Percentiles rank a stretch among this genome's conserved stretches.
These are phyloP conservation scores for Pogona vitticeps DNA, from an alignment of 2,113 vertebrate species.

Conservation along the genomic window DNA sequence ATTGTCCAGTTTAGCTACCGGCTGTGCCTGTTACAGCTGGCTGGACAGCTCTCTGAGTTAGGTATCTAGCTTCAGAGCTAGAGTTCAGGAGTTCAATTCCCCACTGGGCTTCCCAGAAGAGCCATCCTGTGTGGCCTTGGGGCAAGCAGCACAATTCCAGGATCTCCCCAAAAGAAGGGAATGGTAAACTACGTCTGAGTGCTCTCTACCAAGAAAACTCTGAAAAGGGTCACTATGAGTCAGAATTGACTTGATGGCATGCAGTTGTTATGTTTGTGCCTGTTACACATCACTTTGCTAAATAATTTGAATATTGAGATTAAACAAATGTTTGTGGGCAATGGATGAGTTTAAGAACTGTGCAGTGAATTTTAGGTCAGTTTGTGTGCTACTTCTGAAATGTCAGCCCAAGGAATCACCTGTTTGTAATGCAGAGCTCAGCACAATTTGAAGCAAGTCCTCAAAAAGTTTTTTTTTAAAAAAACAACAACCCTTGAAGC, in stretches of 20 bases:
- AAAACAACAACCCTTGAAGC: slow-evolving; percentile 4
- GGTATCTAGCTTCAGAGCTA: too few relatives aligned
- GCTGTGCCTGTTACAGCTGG: too few relatives aligned
- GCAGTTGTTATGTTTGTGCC: neutral
- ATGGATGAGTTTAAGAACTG: neutral
- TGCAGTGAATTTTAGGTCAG: neutral
- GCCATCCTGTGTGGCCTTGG: too few relatives aligned
- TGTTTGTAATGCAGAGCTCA: neutral
- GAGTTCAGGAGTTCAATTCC: too few relatives aligned
- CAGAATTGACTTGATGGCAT: too few relatives aligned
- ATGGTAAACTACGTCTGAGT: too few relatives aligned
- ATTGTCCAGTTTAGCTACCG: neutral
- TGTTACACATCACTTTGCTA: neutral
- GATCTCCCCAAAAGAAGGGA: too few relatives aligned
- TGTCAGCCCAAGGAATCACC: neutral
- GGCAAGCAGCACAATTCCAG: too few relatives aligned
- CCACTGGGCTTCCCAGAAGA: too few relatives aligned
- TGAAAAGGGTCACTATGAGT: too few relatives aligned
- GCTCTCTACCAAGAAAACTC: too few relatives aligned
- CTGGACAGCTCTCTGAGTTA: too few relatives aligned
- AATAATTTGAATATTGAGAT: neutral
- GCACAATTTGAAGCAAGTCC: neutral
- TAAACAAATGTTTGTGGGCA: neutral
- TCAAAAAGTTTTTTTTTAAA: neutral
- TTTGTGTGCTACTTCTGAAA: neutral